Percentiles rank a stretch among this genome's conserved stretches.
These are phyloP conservation scores for Molorchus minor DNA, from an alignment of 2,888 invertebrate genomes.

Conservation along the genomic window DNA sequence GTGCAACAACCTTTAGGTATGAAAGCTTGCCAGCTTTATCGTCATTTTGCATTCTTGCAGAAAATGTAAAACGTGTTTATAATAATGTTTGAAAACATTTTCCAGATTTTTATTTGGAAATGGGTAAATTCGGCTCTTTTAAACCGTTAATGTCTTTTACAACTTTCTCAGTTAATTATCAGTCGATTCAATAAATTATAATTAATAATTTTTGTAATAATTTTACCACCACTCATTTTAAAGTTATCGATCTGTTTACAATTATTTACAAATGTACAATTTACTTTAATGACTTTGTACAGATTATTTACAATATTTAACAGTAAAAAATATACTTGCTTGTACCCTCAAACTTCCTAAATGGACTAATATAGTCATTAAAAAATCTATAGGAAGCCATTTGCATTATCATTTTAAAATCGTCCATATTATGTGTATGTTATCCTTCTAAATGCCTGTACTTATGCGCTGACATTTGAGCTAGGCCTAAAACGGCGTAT, in stretches of 20 bases:
- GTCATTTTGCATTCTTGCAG: neutral
- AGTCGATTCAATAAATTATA: constrained; percentile 23
- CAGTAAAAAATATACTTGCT: constrained; percentile 5
- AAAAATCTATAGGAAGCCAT: neutral
- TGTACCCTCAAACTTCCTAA: constrained; percentile 8
- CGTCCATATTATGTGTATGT: constrained; percentile 12
- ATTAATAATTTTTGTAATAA: constrained; percentile 5
- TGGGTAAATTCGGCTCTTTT: neutral
- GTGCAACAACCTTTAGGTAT: constrained; percentile 19
- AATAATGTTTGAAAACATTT: neutral
- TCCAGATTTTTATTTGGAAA: neutral
- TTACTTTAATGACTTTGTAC: constrained; percentile 27
- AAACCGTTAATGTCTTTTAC: constrained; percentile 34
- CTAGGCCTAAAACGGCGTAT: constrained; percentile 89
- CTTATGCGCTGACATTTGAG: constrained; percentile 94
- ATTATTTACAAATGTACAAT: constrained; percentile 39
- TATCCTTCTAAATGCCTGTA: constrained; percentile 80
- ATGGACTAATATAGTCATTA: neutral
- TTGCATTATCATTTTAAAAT: constrained; percentile 11
- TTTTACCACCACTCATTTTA: constrained; percentile 6
- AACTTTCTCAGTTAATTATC: constrained; percentile 36
- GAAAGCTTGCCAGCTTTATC: constrained; percentile 7
- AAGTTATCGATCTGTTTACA: constrained; percentile 25
- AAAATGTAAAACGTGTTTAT: neutral
- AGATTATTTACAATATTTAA: constrained; percentile 37